Evolutionary conservation across 2,113 vertebrate species (phyloP), one percentile per base, ranked within the genome.

Genomic region (Podilymbus podiceps): DNA sequence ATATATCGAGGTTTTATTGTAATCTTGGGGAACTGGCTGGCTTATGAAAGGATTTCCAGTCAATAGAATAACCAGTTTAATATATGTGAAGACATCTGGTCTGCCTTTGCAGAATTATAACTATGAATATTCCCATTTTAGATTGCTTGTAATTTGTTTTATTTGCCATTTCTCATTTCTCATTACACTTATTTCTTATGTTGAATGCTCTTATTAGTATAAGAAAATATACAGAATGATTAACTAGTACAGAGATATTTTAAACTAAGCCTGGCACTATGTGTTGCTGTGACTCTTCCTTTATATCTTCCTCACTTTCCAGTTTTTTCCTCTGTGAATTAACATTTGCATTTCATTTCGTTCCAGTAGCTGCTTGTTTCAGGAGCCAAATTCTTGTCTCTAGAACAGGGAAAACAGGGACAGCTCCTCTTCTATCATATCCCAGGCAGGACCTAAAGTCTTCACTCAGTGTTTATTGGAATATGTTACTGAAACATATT

Each of bases 21-120:
- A 85, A 76, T 93, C 62, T 31, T 73, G 71, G 73, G 74, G 49
- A 95, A 56, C 62, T 31, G 31, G 13, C 49, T 87, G 56, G 33
- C 40, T 79, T 87, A 52, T 47, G 63, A 91, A 93, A 94, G 79
- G 79, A 84, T 94, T 96, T 88, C 27, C 73, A 94, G 76, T 95
- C 90, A 86, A 62, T 58, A 80, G 83, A 87, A 74, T 89, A 83
- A 93, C 74, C 56, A 92, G 30, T 49, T 78, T 89, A 84, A 92
- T 90, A 38, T 50, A 79, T 81, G 72, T 87, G 96, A 77, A 95
- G 62, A 94, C 59, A 93, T 88, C 55, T 89, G 56, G 19, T 68
- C 73, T 85, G 82, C 92, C 73, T 42, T 90, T 93, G 56, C 90
- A 85, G 49, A 92, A 73, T 78, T 78, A 30, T 44, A 72, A 53